phyloP scores from a whole-genome alignment of 1,140 invertebrate genomes.

The Zaprionus nigranus region DNA sequence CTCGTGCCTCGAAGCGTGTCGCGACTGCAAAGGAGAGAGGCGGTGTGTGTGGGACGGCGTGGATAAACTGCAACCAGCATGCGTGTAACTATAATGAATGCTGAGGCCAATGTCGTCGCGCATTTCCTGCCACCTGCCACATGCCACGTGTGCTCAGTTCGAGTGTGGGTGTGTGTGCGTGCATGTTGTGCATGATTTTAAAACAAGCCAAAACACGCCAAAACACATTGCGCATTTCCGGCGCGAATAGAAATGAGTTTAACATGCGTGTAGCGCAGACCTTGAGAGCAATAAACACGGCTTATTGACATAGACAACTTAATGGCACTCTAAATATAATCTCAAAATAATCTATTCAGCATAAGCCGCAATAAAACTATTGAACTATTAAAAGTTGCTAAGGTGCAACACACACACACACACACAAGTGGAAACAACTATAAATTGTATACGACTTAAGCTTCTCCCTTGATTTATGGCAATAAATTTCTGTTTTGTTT shows the following conservation, averaged over 20 bases:
- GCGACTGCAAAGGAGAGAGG: conserved; percentile 6
- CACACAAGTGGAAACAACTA: background rate
- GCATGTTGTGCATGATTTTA: conserved; percentile 19
- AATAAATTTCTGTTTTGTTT: background rate
- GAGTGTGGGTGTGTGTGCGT: conserved; percentile 28
- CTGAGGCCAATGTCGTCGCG: conserved; percentile 20
- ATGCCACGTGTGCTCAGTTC: conserved; percentile 9
- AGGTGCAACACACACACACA: background rate
- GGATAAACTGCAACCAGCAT: conserved; percentile 21
- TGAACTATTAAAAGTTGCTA: background rate
- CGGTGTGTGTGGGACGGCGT: background rate
- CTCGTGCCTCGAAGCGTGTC: background rate
- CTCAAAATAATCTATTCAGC: background rate
- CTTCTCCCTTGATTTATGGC: background rate
- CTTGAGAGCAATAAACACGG: background rate
- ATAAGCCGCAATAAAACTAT: background rate
- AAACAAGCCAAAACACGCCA: background rate
- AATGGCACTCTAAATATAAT: conserved; percentile 1
- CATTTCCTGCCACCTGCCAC: conserved; percentile 1
- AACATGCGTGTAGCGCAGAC: conserved; percentile 3
- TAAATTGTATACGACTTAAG: background rate
- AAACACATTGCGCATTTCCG: conserved; percentile 44
- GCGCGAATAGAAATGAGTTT: conserved; percentile 60
- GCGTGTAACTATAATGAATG: conserved; percentile 32
- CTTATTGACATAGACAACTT: background rate